Percentiles rank a stretch among this genome's conserved stretches.
Conservation (phyloP, 2,113 vertebrate genomes). For the Grammomys surdaster region DNA sequence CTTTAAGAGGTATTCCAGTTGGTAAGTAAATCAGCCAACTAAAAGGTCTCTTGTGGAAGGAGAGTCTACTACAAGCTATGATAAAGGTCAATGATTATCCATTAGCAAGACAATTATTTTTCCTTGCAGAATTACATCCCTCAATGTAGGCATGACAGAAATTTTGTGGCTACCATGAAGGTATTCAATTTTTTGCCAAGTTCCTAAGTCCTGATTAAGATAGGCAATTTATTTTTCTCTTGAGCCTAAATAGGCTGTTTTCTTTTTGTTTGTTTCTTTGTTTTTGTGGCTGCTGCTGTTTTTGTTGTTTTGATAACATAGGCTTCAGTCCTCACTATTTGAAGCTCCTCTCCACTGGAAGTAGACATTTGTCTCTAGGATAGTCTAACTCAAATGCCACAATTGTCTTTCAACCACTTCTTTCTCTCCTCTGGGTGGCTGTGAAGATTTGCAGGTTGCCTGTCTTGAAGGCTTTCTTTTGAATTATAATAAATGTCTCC, state of each 20-base stretch:
- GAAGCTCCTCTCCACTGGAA: background rate
- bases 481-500: background rate
- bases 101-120: background rate
- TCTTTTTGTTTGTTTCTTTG: too few species aligned
- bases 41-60: background rate
- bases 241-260: background rate
- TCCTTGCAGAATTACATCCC: background rate
- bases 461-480: background rate
- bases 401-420: too few species aligned
- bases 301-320: background rate
- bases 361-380: background rate
- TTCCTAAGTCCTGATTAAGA: background rate
- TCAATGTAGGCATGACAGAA: background rate
- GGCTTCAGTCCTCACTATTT: background rate
- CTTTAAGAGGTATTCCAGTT: background rate
- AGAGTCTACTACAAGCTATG: background rate
- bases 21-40: background rate
- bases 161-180: background rate
- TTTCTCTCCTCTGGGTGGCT: background rate
- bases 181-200: background rate
- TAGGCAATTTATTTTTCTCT: background rate
- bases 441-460: background rate
- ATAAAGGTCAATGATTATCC: background rate
- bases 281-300: too few species aligned
- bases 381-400: background rate